These are phyloP conservation scores for Gryllus longicercus DNA, from an alignment of 2,888 invertebrate genomes.

Conservation along the genomic window DNA sequence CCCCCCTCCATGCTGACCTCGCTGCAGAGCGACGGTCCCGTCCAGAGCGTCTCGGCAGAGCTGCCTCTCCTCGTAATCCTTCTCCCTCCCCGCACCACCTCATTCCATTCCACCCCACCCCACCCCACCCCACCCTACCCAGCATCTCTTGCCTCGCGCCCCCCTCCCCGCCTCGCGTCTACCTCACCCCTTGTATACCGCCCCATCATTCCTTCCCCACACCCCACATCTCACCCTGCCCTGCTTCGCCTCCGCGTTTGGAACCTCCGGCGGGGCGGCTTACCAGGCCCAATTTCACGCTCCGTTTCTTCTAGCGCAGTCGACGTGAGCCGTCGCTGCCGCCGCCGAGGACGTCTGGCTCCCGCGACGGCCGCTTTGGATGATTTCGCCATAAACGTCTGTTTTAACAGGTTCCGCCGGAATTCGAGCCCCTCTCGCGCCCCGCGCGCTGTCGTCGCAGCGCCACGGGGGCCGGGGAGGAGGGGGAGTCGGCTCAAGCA, in stretches of 20 bases:
- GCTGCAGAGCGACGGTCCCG: too few relatives aligned
- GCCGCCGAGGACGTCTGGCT: not conserved
- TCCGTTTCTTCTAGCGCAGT: not conserved
- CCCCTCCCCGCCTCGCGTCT: not conserved
- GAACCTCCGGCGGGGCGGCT: not conserved
- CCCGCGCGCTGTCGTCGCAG: not conserved
- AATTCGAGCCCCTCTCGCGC: not conserved
- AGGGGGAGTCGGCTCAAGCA: too few relatives aligned
- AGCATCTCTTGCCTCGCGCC: accelerated
- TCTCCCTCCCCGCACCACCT: too few relatives aligned
- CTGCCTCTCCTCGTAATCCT: too few relatives aligned
- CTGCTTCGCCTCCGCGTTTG: not conserved
- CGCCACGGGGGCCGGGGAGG: too few relatives aligned
- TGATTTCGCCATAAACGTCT: conserved; percentile 7
- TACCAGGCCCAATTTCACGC: conserved; percentile 17
- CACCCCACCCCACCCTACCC: not conserved
- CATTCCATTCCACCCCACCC: not conserved
- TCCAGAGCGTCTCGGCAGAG: too few relatives aligned
- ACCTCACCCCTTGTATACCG: not conserved
- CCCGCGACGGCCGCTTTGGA: not conserved
- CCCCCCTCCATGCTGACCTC: too few relatives aligned
- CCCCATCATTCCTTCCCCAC: not conserved
- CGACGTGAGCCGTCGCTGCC: not conserved
- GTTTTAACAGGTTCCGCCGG: not conserved
- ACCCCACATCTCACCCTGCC: not conserved